phyloP scores from a whole-genome alignment of 2,888 invertebrate genomes.

The Cephus rjabovi region DNA sequence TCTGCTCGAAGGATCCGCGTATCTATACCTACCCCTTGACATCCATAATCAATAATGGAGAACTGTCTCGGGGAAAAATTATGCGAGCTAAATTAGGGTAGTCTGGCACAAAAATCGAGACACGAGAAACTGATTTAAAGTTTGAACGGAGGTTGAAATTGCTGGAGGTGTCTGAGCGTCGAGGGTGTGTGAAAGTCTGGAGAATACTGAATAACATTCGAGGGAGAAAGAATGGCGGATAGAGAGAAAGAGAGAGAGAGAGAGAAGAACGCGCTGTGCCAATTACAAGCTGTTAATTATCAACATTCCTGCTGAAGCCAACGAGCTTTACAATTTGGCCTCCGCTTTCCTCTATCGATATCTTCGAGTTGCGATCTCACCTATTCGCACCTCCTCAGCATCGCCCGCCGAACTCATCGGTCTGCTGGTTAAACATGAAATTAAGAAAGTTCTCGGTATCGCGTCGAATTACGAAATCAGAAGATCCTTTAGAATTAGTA shows the following conservation, averaged over 20 bases:
- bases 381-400: neutral
- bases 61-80: neutral
- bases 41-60: neutral
- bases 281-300: constrained; percentile 32
- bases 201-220: neutral
- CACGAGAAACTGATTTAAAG: constrained; percentile 43
- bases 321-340: neutral
- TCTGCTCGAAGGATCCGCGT: neutral
- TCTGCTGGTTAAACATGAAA: neutral
- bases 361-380: neutral
- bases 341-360: neutral
- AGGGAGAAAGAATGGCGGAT: neutral
- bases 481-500: neutral
- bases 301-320: constrained; percentile 17
- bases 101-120: constrained; percentile 20
- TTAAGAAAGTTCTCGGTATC: neutral
- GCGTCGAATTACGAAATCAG: neutral
- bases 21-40: neutral
- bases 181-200: neutral
- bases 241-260: neutral
- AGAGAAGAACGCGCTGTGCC: constrained; percentile 21
- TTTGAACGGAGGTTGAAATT: constrained; percentile 26
- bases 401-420: neutral
- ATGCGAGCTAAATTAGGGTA: neutral
- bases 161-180: constrained; percentile 26